Base-by-base conservation (phyloP, 2,113 vertebrate species). In the Ariopsis seemanni region DNA sequence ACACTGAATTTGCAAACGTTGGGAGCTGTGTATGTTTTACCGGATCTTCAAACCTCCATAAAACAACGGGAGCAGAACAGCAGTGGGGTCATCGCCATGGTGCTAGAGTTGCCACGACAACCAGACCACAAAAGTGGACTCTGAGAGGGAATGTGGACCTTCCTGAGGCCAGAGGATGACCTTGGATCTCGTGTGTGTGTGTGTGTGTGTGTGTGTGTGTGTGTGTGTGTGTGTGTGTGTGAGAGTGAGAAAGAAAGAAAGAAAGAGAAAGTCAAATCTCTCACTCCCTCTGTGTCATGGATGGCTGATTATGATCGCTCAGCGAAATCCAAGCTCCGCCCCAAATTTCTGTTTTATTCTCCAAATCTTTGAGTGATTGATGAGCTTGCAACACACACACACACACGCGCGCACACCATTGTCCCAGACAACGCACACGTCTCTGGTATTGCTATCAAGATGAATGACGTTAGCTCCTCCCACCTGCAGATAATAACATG, bases 361-460 rank as follows among this genome's bases (percentile, higher is more conserved):
- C 81, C 34, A 83, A 55, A 85, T 71, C 22, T 69, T n/a, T 82
- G 62, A 82, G 86, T 91, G 90, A 91, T 89, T 89, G 88, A 91
- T 91, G 86, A 88, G 84, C 80, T 85, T 30, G 22, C 9, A 20
- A 86, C 78, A 65, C 81, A 85, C 65, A 90, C 71, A 88, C 88
- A 84, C 84, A 86, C 88, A 83, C 52, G 85, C 82, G 75, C 67
- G 67, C 78, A 80, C 42, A 69, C 1, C 34, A 83, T 85, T 67
- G 85, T 88, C 88, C 88, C 85, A 90, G 89, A 91, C 22, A 91
- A 88, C 86, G 81, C 88, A 57, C 58, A 50, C 86, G 74, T 89
- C 85, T 85, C 87, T 87, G 77, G 60, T 87, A 93, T 93, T 90
- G 88, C 88, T 82, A 83, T 65, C 87, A 92, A 92, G 93, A 95